Conservation (phyloP, 2,797 vertebrate species). For the Myiothlypis chrysogaster region DNA sequence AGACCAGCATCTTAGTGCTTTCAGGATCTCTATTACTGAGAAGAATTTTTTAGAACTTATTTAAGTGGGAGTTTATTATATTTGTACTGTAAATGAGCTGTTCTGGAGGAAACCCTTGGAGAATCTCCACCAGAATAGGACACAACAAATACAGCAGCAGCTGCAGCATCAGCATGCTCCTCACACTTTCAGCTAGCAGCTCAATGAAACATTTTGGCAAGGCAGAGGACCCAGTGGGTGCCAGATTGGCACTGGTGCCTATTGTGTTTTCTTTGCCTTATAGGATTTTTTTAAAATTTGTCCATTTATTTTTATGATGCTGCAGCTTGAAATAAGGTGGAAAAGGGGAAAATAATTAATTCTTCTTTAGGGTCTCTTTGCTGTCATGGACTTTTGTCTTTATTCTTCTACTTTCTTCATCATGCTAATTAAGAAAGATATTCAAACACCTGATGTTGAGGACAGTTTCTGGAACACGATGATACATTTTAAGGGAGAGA, state of each 20-base stretch:
- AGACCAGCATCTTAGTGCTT: not conserved
- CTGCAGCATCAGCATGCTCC: constrained; percentile 34
- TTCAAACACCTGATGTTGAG: not conserved
- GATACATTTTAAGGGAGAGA: not conserved
- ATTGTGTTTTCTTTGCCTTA: not conserved
- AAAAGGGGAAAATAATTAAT: not conserved
- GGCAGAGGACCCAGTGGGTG: not conserved
- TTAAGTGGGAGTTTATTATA: not conserved
- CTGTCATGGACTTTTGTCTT: not conserved
- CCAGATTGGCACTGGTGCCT: not conserved
- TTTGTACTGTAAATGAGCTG: not conserved
- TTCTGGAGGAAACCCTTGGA: constrained; percentile 6
- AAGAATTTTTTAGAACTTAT: not conserved
- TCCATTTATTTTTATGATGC: not conserved
- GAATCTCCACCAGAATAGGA: not conserved
- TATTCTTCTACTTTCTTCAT: constrained; percentile 1
- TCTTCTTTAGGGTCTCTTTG: not conserved
- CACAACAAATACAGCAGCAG: constrained; percentile 13
- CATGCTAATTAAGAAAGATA: constrained; percentile 5
- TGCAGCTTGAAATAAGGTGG: not conserved
- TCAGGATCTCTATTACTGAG: not conserved
- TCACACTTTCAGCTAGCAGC: constrained; percentile 49
- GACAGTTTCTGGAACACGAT: not conserved
- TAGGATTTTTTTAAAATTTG: not conserved
- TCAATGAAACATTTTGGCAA: constrained; percentile 60